These are phyloP conservation scores for Myzus persicae DNA, from an alignment of 1,140 invertebrate genomes.

Conservation along the genomic window DNA sequence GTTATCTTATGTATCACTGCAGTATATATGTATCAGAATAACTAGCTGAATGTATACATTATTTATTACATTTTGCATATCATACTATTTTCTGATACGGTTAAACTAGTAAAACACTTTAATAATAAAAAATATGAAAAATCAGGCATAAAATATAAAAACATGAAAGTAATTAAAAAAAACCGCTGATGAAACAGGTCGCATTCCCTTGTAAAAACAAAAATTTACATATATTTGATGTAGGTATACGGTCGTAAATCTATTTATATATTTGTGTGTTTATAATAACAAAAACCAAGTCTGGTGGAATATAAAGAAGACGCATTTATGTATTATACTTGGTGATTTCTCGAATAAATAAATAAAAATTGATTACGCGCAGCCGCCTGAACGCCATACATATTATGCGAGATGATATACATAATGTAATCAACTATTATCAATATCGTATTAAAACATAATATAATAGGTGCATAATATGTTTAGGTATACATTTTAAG, in stretches of 20 bases:
- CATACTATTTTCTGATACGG: not conserved
- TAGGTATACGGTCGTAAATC: not conserved
- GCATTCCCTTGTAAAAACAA: not conserved
- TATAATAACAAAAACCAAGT: not conserved
- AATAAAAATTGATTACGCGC: not conserved
- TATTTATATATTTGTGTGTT: not conserved
- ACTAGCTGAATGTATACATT: no score
- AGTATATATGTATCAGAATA: no score
- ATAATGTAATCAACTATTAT: not conserved
- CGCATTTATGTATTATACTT: not conserved
- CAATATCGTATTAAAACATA: not conserved
- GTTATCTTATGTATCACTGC: no score
- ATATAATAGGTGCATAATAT: not conserved
- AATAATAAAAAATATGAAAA: not conserved
- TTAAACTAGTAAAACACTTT: not conserved
- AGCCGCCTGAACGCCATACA: not conserved
- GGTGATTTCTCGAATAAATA: not conserved
- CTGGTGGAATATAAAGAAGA: not conserved
- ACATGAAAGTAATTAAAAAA: not conserved
- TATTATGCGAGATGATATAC: not conserved
- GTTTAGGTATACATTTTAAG: not conserved
- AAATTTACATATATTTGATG: conserved; percentile 21
- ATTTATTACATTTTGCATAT: not conserved
- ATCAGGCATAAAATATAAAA: not conserved
- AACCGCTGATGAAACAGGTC: not conserved